These are phyloP conservation scores for Pedetes capensis DNA, from an alignment of 2,113 vertebrate genomes.

Conservation along the genomic window DNA sequence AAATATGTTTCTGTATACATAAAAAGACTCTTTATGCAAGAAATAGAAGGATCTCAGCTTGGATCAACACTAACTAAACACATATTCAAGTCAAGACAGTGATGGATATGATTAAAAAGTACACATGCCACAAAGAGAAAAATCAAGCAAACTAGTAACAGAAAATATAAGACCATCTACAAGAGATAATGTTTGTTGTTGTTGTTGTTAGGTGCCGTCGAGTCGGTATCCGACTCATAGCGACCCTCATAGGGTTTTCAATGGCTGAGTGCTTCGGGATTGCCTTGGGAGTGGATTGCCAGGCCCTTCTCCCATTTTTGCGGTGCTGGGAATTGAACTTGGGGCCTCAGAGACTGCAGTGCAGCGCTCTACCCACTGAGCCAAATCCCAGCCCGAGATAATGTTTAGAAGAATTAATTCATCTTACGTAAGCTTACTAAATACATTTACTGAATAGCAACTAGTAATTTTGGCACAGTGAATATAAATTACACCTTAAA, in stretches of 20 bases:
- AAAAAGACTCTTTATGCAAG: slow-evolving; percentile 46
- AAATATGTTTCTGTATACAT: background rate
- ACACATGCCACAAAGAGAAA: slow-evolving; percentile 13
- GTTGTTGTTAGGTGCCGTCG: too few species aligned
- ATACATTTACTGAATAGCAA: slow-evolving; percentile 14
- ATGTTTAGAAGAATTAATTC: slow-evolving; percentile 39
- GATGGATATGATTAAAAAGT: slow-evolving; percentile 37
- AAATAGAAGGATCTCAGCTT: background rate
- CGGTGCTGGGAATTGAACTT: too few species aligned
- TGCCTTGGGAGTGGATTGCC: too few species aligned
- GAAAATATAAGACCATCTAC: slow-evolving; percentile 54
- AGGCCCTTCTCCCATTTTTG: too few species aligned
- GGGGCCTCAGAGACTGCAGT: too few species aligned
- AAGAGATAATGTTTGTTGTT: too few species aligned
- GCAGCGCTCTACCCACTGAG: too few species aligned
- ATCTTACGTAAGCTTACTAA: slow-evolving; percentile 28
- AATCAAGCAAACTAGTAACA: slow-evolving; percentile 8
- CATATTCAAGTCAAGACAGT: background rate
- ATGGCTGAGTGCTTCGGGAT: too few species aligned
- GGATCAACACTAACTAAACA: slow-evolving; percentile 8
- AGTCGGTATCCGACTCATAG: too few species aligned
- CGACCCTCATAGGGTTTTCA: too few species aligned
- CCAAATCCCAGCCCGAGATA: too few species aligned
- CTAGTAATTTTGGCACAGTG: slow-evolving; percentile 32
- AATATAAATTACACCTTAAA: slow-evolving; percentile 76